Conservation (phyloP, 2,888 invertebrate genomes). For the Clunio marinus region DNA sequence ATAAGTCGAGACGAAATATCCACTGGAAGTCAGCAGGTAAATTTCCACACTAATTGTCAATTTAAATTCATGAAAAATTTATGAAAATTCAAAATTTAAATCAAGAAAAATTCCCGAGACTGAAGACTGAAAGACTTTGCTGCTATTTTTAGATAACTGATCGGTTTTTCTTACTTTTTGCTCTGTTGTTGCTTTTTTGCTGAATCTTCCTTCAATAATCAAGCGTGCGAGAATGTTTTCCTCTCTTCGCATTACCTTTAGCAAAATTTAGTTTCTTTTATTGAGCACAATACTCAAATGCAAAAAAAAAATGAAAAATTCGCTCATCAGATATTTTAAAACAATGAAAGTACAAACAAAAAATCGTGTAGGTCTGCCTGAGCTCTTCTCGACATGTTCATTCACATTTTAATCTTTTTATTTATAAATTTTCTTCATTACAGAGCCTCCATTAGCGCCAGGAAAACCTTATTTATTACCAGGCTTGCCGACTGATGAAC, state of each 20-base stretch:
- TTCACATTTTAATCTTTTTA: too few relatives aligned
- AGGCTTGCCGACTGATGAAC: constrained; percentile 60
- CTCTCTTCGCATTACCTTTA: constrained; percentile 15
- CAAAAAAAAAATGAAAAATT: too few relatives aligned
- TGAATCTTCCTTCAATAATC: neutral
- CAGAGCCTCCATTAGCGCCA: constrained; percentile 74
- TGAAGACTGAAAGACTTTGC: constrained; percentile 30
- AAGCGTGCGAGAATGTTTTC: constrained; percentile 19
- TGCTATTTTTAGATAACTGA: constrained; percentile 37
- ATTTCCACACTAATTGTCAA: constrained; percentile 47
- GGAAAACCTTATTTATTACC: constrained; percentile 78
- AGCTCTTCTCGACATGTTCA: too few relatives aligned
- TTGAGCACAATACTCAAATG: too few relatives aligned
- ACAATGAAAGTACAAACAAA: too few relatives aligned
- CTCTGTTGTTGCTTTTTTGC: constrained; percentile 17
- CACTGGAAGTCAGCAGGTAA: constrained; percentile 85
- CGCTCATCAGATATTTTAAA: too few relatives aligned
- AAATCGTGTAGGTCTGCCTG: too few relatives aligned
- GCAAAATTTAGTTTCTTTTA: too few relatives aligned
- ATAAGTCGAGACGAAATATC: constrained; percentile 67
- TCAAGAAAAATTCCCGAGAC: constrained; percentile 41
- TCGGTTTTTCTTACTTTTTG: constrained; percentile 7
- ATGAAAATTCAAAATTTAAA: constrained; percentile 37
- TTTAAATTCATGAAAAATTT: constrained; percentile 35
- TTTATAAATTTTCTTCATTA: too few relatives aligned